Conservation (phyloP, 2,888 invertebrate genomes). For the Lithophane socia region DNA sequence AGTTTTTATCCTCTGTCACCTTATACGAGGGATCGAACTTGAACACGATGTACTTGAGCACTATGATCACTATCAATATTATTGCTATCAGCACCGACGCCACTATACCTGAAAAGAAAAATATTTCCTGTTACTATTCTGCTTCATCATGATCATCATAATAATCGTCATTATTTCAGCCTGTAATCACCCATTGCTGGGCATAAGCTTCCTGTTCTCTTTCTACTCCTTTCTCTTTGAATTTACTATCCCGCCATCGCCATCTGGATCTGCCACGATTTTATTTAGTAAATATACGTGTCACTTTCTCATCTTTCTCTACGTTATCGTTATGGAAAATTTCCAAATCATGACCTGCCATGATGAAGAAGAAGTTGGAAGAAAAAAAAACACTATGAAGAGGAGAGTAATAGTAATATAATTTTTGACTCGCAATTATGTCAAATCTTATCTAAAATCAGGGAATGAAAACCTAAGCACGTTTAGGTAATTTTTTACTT, state of each 20-base stretch:
- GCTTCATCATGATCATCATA: neutral
- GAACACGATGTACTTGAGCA: constrained; percentile 96
- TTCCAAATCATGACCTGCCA: no score
- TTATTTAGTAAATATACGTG: no score
- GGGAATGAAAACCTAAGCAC: neutral
- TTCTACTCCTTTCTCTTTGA: neutral
- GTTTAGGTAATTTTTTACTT: neutral
- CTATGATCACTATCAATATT: constrained; percentile 96
- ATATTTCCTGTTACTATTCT: neutral
- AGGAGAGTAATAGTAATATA: neutral
- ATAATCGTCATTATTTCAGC: neutral
- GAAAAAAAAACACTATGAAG: no score
- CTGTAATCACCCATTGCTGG: neutral
- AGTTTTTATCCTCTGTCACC: constrained; percentile 96
- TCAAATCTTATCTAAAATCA: neutral
- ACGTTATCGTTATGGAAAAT: no score
- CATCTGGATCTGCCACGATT: no score
- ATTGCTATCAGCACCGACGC: constrained; percentile 97
- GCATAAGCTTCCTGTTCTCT: neutral
- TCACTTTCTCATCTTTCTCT: no score
- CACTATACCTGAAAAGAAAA: constrained; percentile 91
- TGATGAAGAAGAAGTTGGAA: no score
- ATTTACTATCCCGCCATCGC: neutral
- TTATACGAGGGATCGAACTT: constrained; percentile 97
- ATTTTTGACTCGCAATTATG: neutral